Conservation (phyloP, 2,113 vertebrate genomes). For the Ictidomys tridecemlineatus region DNA sequence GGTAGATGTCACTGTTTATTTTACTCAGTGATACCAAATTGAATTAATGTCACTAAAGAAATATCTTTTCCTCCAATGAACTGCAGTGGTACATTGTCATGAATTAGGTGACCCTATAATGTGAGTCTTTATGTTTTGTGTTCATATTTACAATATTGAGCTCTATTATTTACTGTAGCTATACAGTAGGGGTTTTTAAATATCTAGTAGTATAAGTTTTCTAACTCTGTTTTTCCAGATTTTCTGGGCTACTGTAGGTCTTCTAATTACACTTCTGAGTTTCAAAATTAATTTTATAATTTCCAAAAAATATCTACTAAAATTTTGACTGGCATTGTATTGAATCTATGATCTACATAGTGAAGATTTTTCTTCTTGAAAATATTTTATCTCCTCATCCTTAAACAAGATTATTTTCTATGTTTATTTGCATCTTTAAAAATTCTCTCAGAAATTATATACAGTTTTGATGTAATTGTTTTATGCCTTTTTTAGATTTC, state of each 20-base stretch:
- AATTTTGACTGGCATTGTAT: not conserved
- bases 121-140: not conserved
- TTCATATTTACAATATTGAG: not conserved
- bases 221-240: not conserved
- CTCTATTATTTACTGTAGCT: not conserved
- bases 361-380: not conserved
- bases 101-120: not conserved
- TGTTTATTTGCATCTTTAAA: not conserved
- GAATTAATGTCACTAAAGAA: not conserved
- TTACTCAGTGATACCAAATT: not conserved
- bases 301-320: not conserved
- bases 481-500: not conserved
- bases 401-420: not conserved
- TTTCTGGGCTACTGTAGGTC: not conserved
- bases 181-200: not conserved
- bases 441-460: not conserved
- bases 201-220: not conserved
- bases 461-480: not conserved
- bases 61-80: not conserved
- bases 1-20: not conserved
- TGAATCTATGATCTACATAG: not conserved
- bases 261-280: not conserved
- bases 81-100: not conserved
- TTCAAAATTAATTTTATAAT: not conserved
- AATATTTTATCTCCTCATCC: not conserved